A percentile compares a stretch with the other conserved stretches of the same genome.
phyloP scores from a whole-genome alignment of 1,140 invertebrate genomes.

The Drosophila trapezifrons region DNA sequence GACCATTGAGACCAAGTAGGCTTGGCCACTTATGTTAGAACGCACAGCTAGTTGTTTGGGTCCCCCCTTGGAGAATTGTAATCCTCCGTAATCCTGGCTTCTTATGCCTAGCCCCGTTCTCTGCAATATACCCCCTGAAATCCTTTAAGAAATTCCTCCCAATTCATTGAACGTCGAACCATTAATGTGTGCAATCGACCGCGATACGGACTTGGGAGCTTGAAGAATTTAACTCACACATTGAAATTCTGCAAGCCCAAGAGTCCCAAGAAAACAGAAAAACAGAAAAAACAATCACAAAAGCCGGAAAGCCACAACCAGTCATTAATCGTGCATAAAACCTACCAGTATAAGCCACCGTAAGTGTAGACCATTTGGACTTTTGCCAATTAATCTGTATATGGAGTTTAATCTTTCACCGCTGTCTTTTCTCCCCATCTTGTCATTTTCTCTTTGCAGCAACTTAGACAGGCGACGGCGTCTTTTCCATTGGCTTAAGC shows the following conservation, averaged over 20 bases:
- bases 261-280: slow-evolving; percentile 33
- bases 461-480: neutral
- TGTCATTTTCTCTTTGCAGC: slow-evolving; percentile 50
- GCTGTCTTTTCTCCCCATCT: slow-evolving; percentile 21
- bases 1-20: neutral
- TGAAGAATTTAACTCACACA: slow-evolving; percentile 63
- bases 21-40: slow-evolving; percentile 7
- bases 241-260: slow-evolving; percentile 73
- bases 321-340: slow-evolving; percentile 28
- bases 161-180: slow-evolving; percentile 84
- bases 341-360: slow-evolving; percentile 35
- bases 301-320: neutral
- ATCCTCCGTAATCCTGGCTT: slow-evolving; percentile 5
- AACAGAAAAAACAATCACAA: neutral
- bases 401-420: slow-evolving; percentile 15
- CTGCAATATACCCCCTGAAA: neutral
- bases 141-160: slow-evolving; percentile 6
- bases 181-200: slow-evolving; percentile 83
- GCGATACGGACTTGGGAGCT: slow-evolving; percentile 56
- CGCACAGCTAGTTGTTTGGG: slow-evolving; percentile 5
- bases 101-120: neutral
- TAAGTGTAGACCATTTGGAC: slow-evolving; percentile 56
- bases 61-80: neutral
- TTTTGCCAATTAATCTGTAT: slow-evolving; percentile 6
- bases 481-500: too few relatives aligned